Evolutionary conservation across 2,888 invertebrate genomes (phyloP).

Genomic region (Seira sanloemensis): DNA sequence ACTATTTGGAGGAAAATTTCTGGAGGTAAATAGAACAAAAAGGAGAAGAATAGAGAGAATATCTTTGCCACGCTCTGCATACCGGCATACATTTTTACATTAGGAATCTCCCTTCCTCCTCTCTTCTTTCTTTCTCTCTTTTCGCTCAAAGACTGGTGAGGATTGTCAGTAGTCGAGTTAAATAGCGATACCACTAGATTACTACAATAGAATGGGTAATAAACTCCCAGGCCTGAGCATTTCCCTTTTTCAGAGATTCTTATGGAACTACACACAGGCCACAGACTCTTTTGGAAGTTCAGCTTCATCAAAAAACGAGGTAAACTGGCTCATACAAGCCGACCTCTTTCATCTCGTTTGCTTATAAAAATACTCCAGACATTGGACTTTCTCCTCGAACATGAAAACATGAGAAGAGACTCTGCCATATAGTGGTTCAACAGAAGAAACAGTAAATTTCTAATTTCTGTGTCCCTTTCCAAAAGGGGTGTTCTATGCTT

Average conservation of each 20-base stretch:
- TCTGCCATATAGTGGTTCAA: neutral
- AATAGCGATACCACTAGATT: neutral
- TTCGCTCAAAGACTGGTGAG: neutral
- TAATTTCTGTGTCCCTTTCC: neutral
- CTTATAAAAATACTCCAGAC: conserved; percentile 18
- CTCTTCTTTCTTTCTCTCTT: neutral
- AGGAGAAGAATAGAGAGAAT: neutral
- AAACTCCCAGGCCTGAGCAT: neutral
- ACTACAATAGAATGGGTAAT: conserved; percentile 6
- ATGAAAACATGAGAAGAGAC: neutral
- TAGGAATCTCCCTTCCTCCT: too few relatives aligned
- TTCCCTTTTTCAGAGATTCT: neutral
- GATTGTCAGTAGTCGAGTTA: neutral
- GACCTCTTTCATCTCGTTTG: conserved; percentile 21
- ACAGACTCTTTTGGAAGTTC: conserved; percentile 24
- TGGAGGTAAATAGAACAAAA: neutral
- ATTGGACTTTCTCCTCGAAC: neutral
- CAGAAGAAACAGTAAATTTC: neutral
- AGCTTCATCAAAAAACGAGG: conserved; percentile 24
- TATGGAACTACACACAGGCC: neutral
- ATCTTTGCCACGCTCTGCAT: neutral
- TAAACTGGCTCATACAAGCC: conserved; percentile 21
- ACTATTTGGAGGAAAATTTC: neutral
- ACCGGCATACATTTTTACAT: neutral
- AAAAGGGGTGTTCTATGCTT: neutral